Percentiles rank a stretch among this genome's conserved stretches.
Evolutionary conservation across 2,797 vertebrate species (phyloP).

Genomic region (Ammospiza maritima): DNA sequence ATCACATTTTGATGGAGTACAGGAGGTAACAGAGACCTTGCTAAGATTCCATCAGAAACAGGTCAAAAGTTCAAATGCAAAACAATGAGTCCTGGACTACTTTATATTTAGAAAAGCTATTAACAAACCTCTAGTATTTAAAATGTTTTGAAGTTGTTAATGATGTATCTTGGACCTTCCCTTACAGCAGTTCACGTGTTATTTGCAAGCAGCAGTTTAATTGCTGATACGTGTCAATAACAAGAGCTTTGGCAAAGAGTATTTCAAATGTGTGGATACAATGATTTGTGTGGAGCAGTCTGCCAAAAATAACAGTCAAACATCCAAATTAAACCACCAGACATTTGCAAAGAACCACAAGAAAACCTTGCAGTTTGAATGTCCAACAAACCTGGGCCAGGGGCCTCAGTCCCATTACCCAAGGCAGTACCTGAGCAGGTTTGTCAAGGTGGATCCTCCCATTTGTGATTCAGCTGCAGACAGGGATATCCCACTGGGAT

Average conservation of each 20-base stretch:
- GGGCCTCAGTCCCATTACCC: fast-evolving
- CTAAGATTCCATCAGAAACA: background rate
- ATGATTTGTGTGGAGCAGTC: background rate
- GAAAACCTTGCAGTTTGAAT: background rate
- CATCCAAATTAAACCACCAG: background rate
- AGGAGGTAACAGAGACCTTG: background rate
- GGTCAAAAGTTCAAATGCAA: background rate
- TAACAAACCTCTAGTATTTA: background rate
- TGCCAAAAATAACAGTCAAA: background rate
- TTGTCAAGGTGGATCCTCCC: background rate
- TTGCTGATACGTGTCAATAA: background rate
- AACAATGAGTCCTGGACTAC: background rate
- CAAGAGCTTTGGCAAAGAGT: background rate
- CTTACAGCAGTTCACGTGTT: background rate
- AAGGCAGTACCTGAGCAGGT: background rate
- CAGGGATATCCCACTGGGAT: background rate
- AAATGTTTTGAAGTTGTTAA: background rate
- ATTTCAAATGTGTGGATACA: background rate
- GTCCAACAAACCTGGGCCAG: background rate
- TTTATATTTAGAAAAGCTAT: background rate
- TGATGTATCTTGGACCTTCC: background rate
- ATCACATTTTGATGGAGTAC: background rate
- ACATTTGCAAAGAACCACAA: background rate
- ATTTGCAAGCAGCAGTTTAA: background rate
- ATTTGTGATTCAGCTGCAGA: background rate